Evolutionary conservation across 2,888 invertebrate species (phyloP), one percentile per base, ranked within the genome.

Genomic region (Hirtodrosophila histrioides): DNA sequence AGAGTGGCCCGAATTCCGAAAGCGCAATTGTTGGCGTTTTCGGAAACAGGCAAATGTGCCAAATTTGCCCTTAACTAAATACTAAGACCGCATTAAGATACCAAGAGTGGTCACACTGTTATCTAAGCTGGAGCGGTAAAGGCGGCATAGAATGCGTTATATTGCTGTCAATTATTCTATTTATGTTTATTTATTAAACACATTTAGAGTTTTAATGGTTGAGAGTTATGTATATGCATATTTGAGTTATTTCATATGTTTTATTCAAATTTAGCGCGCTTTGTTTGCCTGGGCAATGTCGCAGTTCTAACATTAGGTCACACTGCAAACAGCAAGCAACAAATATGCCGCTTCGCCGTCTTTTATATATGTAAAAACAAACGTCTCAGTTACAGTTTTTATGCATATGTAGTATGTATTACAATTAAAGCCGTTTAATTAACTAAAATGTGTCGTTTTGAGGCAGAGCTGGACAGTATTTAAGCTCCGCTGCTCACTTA

Each of bases 401-500:
- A 72, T 61, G 63, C 66, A 50, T 70, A 53, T 53, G 51, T 80
- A 62, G 48, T 70, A 55, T 49, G 53, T 80, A 62, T 79, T 82
- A 85, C 67, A 83, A 82, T 82, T 75, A 66, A 72, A 82, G 84
- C 84, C 68, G 55, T 66, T 84, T 79, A 72, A 75, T 83, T 78
- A 69, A 83, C 81, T 84, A 83, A 57, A 69, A 56, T 57, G 56
- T 57, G 43, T 58, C 45, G 43, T 35, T 17, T 39, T 35, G 27
- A n/a, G 44, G 56, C 68, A 53, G 57, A 31, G 53, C 46, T 62
- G 44, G 17, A 33, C 31, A 23, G n/a, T 50, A 10, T 8, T 3
- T 1, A 35, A 55, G 12, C 41, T 5, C 23, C 27, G 27, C 5
- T 12, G n/a, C 5, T 29, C 17, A 31, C 24, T 87, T 93, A 95